These are phyloP conservation scores for Galeopsomyia nigrocyanea DNA, from an alignment of 2,888 invertebrate genomes.

Conservation along the genomic window DNA sequence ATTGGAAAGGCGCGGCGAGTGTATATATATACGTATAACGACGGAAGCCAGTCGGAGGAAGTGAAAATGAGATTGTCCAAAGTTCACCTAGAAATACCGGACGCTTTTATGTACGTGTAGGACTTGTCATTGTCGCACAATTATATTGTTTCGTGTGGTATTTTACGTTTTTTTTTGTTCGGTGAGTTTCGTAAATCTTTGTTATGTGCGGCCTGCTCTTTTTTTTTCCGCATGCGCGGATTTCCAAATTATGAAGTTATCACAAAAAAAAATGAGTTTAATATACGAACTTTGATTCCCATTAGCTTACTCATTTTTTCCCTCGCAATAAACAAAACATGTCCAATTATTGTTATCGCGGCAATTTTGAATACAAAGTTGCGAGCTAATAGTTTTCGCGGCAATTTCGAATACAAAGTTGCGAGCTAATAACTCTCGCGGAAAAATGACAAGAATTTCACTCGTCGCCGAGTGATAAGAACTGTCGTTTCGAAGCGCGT, in stretches of 20 bases:
- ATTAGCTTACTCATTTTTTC: too few species aligned
- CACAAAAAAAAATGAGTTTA: background rate
- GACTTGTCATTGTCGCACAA: constrained; percentile 27
- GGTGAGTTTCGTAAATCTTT: background rate
- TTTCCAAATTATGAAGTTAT: too few species aligned
- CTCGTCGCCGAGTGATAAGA: constrained; percentile 14
- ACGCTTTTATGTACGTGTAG: constrained; percentile 12
- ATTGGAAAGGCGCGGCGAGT: constrained; percentile 37
- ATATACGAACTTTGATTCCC: too few species aligned
- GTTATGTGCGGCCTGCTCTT: background rate
- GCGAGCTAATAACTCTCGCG: too few species aligned
- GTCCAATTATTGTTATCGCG: background rate
- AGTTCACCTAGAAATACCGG: constrained; percentile 28
- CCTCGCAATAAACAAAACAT: too few species aligned
- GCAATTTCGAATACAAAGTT: constrained; percentile 6
- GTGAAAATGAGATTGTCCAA: constrained; percentile 37
- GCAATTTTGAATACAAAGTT: constrained; percentile 26
- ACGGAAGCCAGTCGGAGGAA: constrained; percentile 30
- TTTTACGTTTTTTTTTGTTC: too few species aligned
- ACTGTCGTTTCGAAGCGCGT: constrained; percentile 15
- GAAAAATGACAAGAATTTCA: constrained; percentile 22
- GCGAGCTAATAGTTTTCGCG: too few species aligned
- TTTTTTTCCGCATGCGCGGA: background rate
- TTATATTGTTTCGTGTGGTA: constrained; percentile 16
- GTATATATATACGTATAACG: too few species aligned